Conservation (phyloP, 2,797 vertebrate species). For the Echeneis naucrates region DNA sequence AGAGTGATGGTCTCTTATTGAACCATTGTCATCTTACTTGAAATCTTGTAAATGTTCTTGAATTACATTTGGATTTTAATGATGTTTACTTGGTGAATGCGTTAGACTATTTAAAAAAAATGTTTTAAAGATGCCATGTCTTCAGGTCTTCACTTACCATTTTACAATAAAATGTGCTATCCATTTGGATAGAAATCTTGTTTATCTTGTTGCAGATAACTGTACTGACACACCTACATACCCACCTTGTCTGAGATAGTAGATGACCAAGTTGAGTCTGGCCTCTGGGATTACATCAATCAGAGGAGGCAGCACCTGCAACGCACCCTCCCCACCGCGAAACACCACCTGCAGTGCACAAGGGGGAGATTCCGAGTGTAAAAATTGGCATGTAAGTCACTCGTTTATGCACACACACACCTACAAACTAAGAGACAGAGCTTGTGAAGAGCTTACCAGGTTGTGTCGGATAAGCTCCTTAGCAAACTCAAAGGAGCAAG, state of each 20-base stretch:
- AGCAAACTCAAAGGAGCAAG: conserved; percentile 96
- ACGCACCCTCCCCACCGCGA: conserved; percentile 94
- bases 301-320: conserved; percentile 93
- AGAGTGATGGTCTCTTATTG: not conserved
- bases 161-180: not conserved
- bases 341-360: conserved; percentile 91
- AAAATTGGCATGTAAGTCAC: conserved; percentile 15
- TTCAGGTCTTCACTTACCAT: not conserved
- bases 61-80: not conserved
- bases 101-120: not conserved
- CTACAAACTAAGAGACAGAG: conserved; percentile 29
- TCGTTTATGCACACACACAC: not conserved
- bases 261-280: conserved; percentile 97
- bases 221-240: conserved; percentile 62
- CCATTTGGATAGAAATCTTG: not conserved
- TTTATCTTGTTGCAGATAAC: conserved; percentile 10
- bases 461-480: conserved; percentile 98
- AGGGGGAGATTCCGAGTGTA: conserved; percentile 22
- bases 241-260: conserved; percentile 98
- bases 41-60: not conserved
- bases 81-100: not conserved
- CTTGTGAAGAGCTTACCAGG: conserved; percentile 84
- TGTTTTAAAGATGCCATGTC: not conserved
- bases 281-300: conserved; percentile 98
- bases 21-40: not conserved